Percentiles rank a stretch among this genome's conserved stretches.
These are phyloP conservation scores for Sardinella longiceps DNA, from an alignment of 2,797 vertebrate genomes.

Conservation along the genomic window DNA sequence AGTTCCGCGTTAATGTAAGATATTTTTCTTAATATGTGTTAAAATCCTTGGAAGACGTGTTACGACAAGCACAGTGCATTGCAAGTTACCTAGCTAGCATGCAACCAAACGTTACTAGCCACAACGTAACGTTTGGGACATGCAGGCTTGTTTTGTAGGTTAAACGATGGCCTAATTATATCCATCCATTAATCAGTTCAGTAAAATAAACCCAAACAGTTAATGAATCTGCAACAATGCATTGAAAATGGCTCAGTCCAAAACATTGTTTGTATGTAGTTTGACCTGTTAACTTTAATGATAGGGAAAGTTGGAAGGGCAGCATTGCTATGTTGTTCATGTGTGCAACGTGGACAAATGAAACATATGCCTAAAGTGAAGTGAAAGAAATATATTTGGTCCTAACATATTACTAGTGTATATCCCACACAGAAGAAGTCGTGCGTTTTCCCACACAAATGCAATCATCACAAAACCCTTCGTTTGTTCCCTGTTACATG, in stretches of 20 bases:
- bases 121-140: neutral
- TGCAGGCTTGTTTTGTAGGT: neutral
- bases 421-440: too few relatives aligned
- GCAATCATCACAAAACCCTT: neutral
- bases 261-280: neutral
- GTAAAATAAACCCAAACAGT: neutral
- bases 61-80: neutral
- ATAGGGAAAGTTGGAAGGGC: neutral
- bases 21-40: neutral
- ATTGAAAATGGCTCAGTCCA: neutral
- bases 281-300: neutral
- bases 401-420: neutral
- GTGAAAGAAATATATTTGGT: neutral
- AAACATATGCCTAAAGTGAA: neutral
- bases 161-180: neutral
- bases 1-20: slow-evolving; percentile 72
- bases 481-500: neutral
- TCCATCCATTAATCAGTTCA: too few relatives aligned
- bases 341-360: neutral
- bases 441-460: neutral
- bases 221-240: neutral
- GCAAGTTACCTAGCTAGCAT: neutral
- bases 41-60: neutral
- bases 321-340: neutral
- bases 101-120: too few relatives aligned